Evolutionary conservation across 2,113 vertebrate genomes (phyloP), one percentile per base, ranked within the genome.

Genomic region (Pitta sordida): DNA sequence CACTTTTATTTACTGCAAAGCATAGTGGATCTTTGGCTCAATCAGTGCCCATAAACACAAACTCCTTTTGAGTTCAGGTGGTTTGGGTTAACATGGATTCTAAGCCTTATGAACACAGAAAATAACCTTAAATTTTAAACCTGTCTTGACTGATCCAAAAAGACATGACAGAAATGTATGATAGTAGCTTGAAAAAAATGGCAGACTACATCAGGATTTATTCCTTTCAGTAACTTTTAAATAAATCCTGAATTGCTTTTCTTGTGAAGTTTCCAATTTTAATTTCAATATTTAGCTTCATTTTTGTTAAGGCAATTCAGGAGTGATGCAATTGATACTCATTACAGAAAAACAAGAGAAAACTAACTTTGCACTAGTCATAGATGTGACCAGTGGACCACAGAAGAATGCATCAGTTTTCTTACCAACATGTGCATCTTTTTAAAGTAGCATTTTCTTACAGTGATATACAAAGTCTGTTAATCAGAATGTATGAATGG

Each of bases 401-500:
- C 4, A 73, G 32, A 68, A 4, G 3, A 7, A 17, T 6, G 5
- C 22, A 7, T 12, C 8, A 21, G 10, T n/a, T 73, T 69, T 63
- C 8, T 43, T 39, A 39, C 9, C 12, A 64, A 76, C 15, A 27
- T 12, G 13, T 7, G 2, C 29, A 19, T 44, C 9, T n/a, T 17
- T 39, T 77, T 23, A 36, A 41, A 63, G 39, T 20, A 60, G 9
- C 0, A 1, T 64, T 77, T 81, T 77, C 37, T 60, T n/a, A 52
- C 12, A 39, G 11, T 4, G 12, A 21, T 29, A 32, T 7, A 21
- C 6, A 2, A 64, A 77, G 26, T 13, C 24, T 13, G 0, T 12
- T 81, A 56, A 56, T 16, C 17, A 16, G 10, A 75, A 65, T 9
- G 13, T 7, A 48, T n/a, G 14, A 74, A 21, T 0, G 0, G 3